These are phyloP conservation scores for Drosophila paracracens DNA, from an alignment of 2,888 invertebrate genomes.

Conservation along the genomic window DNA sequence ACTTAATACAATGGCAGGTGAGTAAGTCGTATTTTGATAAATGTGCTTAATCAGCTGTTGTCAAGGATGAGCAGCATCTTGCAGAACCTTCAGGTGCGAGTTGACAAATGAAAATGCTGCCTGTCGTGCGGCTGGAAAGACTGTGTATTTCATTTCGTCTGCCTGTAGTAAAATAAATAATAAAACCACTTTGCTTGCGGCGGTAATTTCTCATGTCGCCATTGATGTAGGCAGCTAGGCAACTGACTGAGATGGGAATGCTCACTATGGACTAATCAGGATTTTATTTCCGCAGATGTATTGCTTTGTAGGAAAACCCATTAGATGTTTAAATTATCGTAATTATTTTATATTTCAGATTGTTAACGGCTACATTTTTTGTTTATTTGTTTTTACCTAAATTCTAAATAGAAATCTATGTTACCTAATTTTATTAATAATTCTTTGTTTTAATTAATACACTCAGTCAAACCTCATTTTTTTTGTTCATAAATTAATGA, in stretches of 20 bases:
- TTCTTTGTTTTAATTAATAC: background rate
- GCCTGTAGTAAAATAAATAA: constrained; percentile 26
- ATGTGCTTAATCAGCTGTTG: constrained; percentile 69
- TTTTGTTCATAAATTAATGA: background rate
- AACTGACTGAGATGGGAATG: constrained; percentile 3
- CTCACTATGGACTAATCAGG: background rate
- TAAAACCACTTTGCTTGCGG: constrained; percentile 26
- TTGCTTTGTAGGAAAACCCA: background rate
- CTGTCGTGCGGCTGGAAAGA: constrained; percentile 37
- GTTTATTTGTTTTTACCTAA: background rate
- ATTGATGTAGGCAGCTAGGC: constrained; percentile 16
- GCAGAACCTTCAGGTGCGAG: constrained; percentile 29
- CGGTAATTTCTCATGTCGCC: constrained; percentile 27
- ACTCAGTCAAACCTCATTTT: background rate
- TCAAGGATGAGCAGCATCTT: constrained; percentile 32
- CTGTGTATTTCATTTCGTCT: constrained; percentile 21
- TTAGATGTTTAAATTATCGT: constrained; percentile 4
- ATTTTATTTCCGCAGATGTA: background rate
- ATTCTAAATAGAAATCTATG: background rate
- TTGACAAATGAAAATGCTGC: constrained; percentile 47
- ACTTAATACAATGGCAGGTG: constrained; percentile 15
- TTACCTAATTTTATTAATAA: background rate
- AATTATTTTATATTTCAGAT: background rate
- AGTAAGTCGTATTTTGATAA: constrained; percentile 51
- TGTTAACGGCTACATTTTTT: background rate